A percentile compares a stretch with the other conserved stretches of the same genome.
Evolutionary conservation across 2,888 invertebrate genomes (phyloP).

Genomic region (Drosophila nr. perissopoda): DNA sequence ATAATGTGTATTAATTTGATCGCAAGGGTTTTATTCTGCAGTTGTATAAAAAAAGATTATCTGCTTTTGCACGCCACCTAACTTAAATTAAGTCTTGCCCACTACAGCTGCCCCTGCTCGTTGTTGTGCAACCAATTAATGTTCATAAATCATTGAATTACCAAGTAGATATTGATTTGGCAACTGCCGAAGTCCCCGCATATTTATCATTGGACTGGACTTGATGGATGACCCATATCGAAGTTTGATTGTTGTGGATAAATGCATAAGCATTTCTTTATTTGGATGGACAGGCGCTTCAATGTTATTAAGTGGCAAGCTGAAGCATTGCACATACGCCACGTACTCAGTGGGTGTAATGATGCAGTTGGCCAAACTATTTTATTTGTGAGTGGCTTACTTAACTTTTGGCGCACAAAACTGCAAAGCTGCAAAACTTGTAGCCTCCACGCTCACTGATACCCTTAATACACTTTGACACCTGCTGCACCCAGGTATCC

Average conservation of each 20-base stretch:
- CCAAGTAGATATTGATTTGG: constrained; percentile 5
- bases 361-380: constrained; percentile 14
- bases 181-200: not conserved
- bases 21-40: not conserved
- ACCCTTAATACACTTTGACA: constrained; percentile 59
- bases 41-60: not conserved
- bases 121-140: not conserved
- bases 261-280: constrained; percentile 16
- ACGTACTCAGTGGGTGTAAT: not conserved
- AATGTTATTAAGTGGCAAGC: constrained; percentile 25
- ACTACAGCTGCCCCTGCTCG: not conserved
- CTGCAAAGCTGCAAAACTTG: constrained; percentile 11
- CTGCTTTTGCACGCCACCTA: not conserved
- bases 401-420: constrained; percentile 20
- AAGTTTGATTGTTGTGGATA: constrained; percentile 15
- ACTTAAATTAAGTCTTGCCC: not conserved
- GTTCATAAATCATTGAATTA: constrained; percentile 29
- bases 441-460: constrained; percentile 26
- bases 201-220: constrained; percentile 24
- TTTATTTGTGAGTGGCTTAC: constrained; percentile 14
- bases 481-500: constrained; percentile 38
- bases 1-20: not conserved
- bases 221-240: constrained; percentile 30
- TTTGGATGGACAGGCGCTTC: constrained; percentile 15
- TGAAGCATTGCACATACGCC: constrained; percentile 45